Base-by-base conservation (phyloP, 2,888 invertebrate species). In the Pyrocoelia pectoralis region DNA sequence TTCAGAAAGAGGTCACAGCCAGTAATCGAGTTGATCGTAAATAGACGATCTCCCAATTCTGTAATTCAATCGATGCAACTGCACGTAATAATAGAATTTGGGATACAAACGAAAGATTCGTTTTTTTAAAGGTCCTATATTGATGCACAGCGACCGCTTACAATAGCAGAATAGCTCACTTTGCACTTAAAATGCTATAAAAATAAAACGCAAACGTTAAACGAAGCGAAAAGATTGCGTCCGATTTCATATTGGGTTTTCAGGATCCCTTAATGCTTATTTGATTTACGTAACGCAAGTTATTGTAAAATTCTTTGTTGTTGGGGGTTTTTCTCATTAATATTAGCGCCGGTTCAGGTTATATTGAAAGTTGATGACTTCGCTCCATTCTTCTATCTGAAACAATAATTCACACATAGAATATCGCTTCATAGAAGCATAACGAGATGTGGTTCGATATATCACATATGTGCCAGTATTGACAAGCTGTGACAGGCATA, bases 401-500 rank as follows among this genome's bases (percentile, higher is more conserved):
- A n/a, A n/a, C 24, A 24, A 24, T 6, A 24, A 24, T 24, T 24
- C n/a, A n/a, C n/a, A n/a, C n/a, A n/a, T n/a, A n/a, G 24, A 3
- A 6, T 5, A 6, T 24, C 24, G 3, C 54, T 54, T 54, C 40
- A 40, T 60, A 13, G 54, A 9, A 14, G 40, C 38, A 48, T 60
- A 60, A 61, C 48, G 52, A 56, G 33, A 56, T 62, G 61, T 48
- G 56, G 53, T 53, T 54, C 40, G 53, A 57, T 62, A 57, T 57
- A 56, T 57, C 62, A 53, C 62, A 62, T 57, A 40, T 57, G 62
- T 61, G 61, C 51, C 24, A 62, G 54, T 53, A 65, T 65, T 56
- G 61, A 56, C 61, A 65, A 54, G 48, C 61, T 61, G 55, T 65
- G 57, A 65, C 61, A 57, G 52, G 61, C 61, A 55, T 61, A 54